Evolutionary conservation across 2,797 vertebrate species (phyloP).

Genomic region (Nannoperca obscura): DNA sequence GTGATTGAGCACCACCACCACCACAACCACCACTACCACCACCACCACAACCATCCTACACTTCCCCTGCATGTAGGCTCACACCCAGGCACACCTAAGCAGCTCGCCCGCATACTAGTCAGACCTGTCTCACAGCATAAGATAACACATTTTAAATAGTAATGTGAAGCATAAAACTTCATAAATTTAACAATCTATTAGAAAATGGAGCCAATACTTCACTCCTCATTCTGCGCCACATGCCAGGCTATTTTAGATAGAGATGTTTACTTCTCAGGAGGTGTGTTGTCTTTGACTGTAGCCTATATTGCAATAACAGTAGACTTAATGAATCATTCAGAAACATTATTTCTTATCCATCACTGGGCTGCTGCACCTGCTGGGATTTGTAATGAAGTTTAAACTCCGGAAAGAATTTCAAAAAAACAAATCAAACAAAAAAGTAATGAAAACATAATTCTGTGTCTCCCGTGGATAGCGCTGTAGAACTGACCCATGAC

Average conservation of each 20-base stretch:
- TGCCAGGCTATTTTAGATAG: background rate
- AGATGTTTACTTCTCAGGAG: background rate
- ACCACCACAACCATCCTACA: background rate
- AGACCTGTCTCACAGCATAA: slow-evolving; percentile 22
- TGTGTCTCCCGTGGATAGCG: background rate
- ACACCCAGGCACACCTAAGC: slow-evolving; percentile 27
- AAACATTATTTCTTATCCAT: no score
- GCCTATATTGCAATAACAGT: background rate
- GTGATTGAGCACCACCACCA: slow-evolving; percentile 9
- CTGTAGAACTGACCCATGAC: background rate
- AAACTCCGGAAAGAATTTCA: background rate
- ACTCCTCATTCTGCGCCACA: no score
- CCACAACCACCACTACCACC: no score
- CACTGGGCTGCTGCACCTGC: background rate
- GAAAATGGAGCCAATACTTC: no score
- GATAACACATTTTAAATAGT: background rate
- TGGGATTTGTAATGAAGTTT: background rate
- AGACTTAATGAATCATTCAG: background rate
- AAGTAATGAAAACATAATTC: background rate
- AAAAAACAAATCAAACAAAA: background rate
- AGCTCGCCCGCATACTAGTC: slow-evolving; percentile 13
- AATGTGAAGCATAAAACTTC: background rate
- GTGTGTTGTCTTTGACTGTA: background rate
- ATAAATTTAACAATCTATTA: no score
- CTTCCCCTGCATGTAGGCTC: background rate